Percentiles rank a stretch among this genome's conserved stretches.
phyloP scores from a whole-genome alignment of 2,113 vertebrate genomes.

The Oryctolagus cuniculus region mOryCun1.1 NC_091432.1:176969001-176969500 shows the following conservation, averaged over 20 bases:
- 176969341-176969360: slow-evolving; percentile 92
- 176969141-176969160: slow-evolving; percentile 95
- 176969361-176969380: slow-evolving; percentile 96
- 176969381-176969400: slow-evolving; percentile 97
- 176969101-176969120: slow-evolving; percentile 93
- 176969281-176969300: slow-evolving; percentile 93
- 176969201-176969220: slow-evolving; percentile 96
- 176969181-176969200: slow-evolving; percentile 96
- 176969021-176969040: slow-evolving; percentile 93
- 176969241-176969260: slow-evolving; percentile 97
- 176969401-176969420: slow-evolving; percentile 92
- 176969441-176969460: slow-evolving; percentile 92
- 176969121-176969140: slow-evolving; percentile 95
- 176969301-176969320: slow-evolving; percentile 91
- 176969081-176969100: slow-evolving; percentile 93
- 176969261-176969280: slow-evolving; percentile 93
- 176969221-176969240: slow-evolving; percentile 98
- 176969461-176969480: slow-evolving; percentile 96
- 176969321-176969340: slow-evolving; percentile 92
- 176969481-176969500: slow-evolving; percentile 93
- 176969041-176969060: slow-evolving; percentile 89
- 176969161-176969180: slow-evolving; percentile 95
- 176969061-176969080: slow-evolving; percentile 92
- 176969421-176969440: slow-evolving; percentile 95
- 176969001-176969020: slow-evolving; percentile 91